Percentiles rank a stretch among this genome's conserved stretches.
Conservation (phyloP, 2,797 vertebrate species). For the Anableps anableps region DNA sequence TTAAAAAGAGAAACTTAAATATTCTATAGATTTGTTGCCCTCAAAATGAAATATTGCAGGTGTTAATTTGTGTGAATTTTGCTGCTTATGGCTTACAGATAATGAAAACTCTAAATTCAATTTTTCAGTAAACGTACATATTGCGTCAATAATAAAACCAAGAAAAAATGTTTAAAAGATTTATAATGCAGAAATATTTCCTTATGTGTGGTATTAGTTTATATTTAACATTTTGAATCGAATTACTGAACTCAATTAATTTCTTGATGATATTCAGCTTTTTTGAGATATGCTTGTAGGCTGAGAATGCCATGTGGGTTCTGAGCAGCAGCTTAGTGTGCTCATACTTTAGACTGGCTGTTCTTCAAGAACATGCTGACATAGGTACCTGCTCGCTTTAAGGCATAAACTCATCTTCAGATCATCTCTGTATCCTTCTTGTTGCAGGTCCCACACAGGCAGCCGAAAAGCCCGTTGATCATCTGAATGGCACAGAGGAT, state of each 20-base stretch:
- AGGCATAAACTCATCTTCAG: not conserved
- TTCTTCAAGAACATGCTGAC: not conserved
- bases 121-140: not conserved
- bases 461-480: slow-evolving; percentile 84
- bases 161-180: not conserved
- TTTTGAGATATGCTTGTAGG: no score
- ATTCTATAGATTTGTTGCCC: not conserved
- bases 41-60: not conserved
- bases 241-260: not conserved
- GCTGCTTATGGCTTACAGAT: not conserved
- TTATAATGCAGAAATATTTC: not conserved
- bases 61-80: not conserved
- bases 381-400: fast-evolving
- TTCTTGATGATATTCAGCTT: no score
- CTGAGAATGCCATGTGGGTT: no score
- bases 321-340: no score
- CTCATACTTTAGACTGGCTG: not conserved
- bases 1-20: not conserved
- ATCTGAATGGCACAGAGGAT: slow-evolving; percentile 81
- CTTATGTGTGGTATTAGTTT: not conserved
- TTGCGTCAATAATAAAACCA: not conserved
- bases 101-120: not conserved
- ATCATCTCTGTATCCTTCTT: slow-evolving; percentile 61
- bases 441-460: slow-evolving; percentile 82
- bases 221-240: not conserved